Conservation (phyloP, 2,888 invertebrate species). For the Onchidella celtica region DNA sequence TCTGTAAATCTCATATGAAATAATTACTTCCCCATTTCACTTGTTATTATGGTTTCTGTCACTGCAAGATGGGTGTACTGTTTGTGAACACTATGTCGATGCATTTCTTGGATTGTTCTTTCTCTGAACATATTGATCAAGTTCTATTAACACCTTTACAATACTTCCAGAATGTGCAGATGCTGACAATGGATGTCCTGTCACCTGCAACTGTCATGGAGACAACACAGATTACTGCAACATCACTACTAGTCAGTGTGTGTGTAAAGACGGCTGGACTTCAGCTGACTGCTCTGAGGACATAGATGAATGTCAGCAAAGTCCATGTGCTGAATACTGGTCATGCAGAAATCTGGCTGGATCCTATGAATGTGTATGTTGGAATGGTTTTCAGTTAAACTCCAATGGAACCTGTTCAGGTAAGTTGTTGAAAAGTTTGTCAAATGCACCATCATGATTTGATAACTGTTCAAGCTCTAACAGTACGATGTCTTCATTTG, state of each 20-base stretch:
- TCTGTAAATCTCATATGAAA: no score
- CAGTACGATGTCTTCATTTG: no score
- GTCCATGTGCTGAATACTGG: conserved; percentile 2
- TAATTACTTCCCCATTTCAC: no score
- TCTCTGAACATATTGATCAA: no score
- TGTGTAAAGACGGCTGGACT: conserved; percentile 14
- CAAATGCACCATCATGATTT: neutral
- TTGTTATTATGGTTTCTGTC: no score
- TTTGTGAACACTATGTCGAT: no score
- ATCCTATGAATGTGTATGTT: neutral
- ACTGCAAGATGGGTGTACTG: no score
- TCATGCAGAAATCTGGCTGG: neutral
- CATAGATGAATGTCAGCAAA: conserved; percentile 3
- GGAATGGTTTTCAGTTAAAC: neutral
- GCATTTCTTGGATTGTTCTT: no score
- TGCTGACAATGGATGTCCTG: neutral
- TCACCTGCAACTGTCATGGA: neutral
- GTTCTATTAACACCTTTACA: no score
- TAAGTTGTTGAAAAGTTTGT: neutral
- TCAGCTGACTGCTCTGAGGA: conserved; percentile 12
- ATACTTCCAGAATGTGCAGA: no score
- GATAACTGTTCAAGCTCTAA: neutral
- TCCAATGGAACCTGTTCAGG: neutral
- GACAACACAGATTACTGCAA: conserved; percentile 26
- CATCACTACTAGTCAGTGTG: conserved; percentile 15